A percentile compares a stretch with the other conserved stretches of the same genome.
phyloP scores from a whole-genome alignment of 1,140 invertebrate genomes.

The Lucilia cuprina region DNA sequence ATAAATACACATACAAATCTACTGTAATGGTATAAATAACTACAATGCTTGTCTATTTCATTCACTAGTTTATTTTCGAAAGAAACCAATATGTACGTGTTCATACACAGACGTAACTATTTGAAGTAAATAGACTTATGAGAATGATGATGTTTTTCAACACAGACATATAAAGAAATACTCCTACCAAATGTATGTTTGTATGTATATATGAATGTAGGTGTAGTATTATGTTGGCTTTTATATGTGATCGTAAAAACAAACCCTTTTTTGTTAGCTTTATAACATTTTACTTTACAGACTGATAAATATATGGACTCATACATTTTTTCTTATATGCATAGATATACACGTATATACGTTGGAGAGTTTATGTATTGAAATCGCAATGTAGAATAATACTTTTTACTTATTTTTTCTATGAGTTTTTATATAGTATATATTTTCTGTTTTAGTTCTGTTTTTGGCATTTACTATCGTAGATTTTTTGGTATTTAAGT shows the following conservation, averaged over 20 bases:
- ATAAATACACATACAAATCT: too few species aligned
- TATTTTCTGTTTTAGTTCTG: too few species aligned
- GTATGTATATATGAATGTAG: not conserved
- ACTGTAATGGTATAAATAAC: too few species aligned
- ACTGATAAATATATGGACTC: too few species aligned
- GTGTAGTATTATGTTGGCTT: not conserved
- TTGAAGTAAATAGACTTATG: not conserved
- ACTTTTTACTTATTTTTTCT: too few species aligned
- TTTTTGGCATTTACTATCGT: too few species aligned
- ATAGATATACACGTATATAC: not conserved
- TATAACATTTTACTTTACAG: not conserved
- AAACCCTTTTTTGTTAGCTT: not conserved
- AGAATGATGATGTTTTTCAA: not conserved
- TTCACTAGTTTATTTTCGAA: not conserved
- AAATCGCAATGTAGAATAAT: too few species aligned
- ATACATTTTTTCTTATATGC: not conserved
- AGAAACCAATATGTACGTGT: slow-evolving; percentile 1
- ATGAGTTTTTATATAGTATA: too few species aligned
- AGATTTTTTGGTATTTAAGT: too few species aligned
- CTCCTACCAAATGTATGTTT: not conserved
- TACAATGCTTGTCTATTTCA: not conserved
- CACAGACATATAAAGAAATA: not conserved
- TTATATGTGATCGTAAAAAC: not conserved
- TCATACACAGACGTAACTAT: not conserved
- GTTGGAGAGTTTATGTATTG: too few species aligned